Evolutionary conservation across 2,113 vertebrate species (phyloP), one percentile per base, ranked within the genome.

Genomic region (Apodemus sylvaticus): DNA sequence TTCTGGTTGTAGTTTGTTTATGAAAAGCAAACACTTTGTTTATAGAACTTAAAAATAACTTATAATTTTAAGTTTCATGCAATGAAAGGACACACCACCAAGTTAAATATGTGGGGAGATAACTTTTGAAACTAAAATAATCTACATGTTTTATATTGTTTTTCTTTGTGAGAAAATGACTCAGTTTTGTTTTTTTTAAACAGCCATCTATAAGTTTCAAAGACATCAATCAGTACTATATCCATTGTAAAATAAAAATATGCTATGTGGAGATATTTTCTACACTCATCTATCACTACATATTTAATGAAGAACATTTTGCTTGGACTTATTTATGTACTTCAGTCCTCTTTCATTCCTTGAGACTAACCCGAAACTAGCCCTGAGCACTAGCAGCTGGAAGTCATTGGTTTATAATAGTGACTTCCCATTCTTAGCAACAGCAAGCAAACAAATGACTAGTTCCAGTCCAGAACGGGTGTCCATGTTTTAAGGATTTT

Each of bases 311-410:
- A 96, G 74, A 87, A 82, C 78, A 71, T 95, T 87, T 95, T 94
- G 7, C 90, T 73, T 4, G 89, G 64, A 90, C 89, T 95, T 96
- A 36, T 87, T 34, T 81, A 95, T 66, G 17, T 78, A 83, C 36
- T 81, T 78, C 70, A 51, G 78, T 82, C 11, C n/a, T 82, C 83
- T 96, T 95, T 60, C 71, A 93, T 96, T 97, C 70, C 89, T 96
- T 58, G 77, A 51, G 64, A 74, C 86, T 96, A 91, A 97, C 95
- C 68, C 36, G 81, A 91, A 92, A 66, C 89, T 88, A 64, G 89
- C 93, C 70, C 45, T 68, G 89, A 94, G 89, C 86, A 79, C 39
- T 39, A 79, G 60, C 0, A 0, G 51, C 92, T 94, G 86, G 91
- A 96, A 96, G 92, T 62, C 78, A 91, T 96, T 89, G 73, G 68